Percentiles rank a stretch among this genome's conserved stretches.
Conservation (phyloP, 2,113 vertebrate genomes). For the Ameiurus melas region DNA sequence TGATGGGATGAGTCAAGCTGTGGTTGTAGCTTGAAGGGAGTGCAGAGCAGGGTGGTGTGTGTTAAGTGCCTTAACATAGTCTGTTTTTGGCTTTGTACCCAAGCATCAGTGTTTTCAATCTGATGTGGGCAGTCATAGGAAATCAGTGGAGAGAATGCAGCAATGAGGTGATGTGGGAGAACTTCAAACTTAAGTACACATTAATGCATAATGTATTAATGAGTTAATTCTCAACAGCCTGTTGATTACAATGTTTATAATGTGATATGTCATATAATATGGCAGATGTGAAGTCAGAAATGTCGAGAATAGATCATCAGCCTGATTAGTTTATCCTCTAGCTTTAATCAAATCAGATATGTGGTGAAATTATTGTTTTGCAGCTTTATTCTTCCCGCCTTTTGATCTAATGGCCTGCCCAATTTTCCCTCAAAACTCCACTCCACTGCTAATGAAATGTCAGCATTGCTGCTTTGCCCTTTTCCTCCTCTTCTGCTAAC, state of each 20-base stretch:
- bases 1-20: neutral
- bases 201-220: neutral
- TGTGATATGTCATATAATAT: constrained; percentile 14
- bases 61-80: neutral
- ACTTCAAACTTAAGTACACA: neutral
- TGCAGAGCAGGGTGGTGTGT: neutral
- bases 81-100: neutral
- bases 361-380: neutral
- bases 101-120: neutral
- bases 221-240: neutral
- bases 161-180: neutral
- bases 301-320: constrained; percentile 1
- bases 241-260: neutral
- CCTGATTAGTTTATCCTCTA: constrained; percentile 5
- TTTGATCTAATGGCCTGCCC: neutral
- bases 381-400: neutral
- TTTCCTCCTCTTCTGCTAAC: constrained; percentile 32
- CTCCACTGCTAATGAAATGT: constrained; percentile 49
- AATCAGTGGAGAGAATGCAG: neutral
- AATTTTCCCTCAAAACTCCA: constrained; percentile 24
- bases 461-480: constrained; percentile 45
- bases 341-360: constrained; percentile 4
- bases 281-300: constrained; percentile 15
- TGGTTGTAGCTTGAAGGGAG: neutral
- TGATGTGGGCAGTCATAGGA: neutral